phyloP scores from a whole-genome alignment of 2,113 vertebrate genomes.

The Hydropotes inermis region DNA sequence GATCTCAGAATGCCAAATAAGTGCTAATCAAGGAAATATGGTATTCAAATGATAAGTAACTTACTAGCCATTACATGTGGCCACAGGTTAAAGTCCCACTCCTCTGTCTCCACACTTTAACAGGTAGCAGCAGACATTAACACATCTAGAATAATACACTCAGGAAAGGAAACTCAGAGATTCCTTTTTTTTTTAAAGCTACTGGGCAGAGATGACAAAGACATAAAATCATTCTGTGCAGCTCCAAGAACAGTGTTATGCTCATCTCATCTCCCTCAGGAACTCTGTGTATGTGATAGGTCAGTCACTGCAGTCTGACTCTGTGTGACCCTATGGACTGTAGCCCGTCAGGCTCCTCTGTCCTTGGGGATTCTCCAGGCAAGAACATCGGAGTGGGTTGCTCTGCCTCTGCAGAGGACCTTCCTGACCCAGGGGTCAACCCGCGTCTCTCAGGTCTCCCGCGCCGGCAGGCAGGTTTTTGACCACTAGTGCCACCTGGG shows the following conservation, averaged over 20 bases:
- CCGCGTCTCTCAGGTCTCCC: accelerated
- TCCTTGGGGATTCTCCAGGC: not conserved
- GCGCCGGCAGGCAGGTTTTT: not conserved
- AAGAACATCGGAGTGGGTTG: not conserved
- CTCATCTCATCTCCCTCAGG: not conserved
- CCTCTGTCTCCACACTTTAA: not conserved
- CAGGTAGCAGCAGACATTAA: not conserved
- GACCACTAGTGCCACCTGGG: not conserved
- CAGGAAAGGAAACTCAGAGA: not conserved
- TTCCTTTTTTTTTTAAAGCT: conserved; percentile 2
- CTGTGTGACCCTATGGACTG: not conserved
- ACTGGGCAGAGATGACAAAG: not conserved
- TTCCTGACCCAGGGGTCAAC: not conserved
- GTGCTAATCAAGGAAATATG: not conserved
- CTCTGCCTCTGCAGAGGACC: not conserved
- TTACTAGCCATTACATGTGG: not conserved
- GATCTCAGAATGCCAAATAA: not conserved
- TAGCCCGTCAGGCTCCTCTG: not conserved
- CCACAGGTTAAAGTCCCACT: not conserved
- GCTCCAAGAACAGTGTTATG: not conserved
- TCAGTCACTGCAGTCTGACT: not conserved
- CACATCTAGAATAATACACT: not conserved
- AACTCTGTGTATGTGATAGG: not conserved
- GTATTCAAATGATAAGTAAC: not conserved
- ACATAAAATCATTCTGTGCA: not conserved